Conservation (phyloP, 2,797 vertebrate species). For the Phrynocephalus vlangalii region DNA sequence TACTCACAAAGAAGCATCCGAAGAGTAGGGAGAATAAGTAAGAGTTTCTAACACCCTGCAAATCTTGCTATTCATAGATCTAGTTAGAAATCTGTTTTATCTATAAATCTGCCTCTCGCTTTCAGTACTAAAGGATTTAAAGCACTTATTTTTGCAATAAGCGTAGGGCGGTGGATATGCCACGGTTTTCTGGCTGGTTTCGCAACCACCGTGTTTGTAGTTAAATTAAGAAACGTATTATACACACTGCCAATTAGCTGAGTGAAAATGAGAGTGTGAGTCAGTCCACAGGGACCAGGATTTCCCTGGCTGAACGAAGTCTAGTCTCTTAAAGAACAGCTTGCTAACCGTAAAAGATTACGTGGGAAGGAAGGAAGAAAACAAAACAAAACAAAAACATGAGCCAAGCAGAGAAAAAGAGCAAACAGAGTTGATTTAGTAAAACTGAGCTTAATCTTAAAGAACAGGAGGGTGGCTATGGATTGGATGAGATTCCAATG, state of each 20-base stretch:
- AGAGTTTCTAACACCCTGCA: not conserved
- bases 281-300: conserved; percentile 28
- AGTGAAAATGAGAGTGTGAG: conserved; percentile 56
- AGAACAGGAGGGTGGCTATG: not conserved
- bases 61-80: not conserved
- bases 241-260: conserved; percentile 64
- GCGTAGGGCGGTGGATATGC: not conserved
- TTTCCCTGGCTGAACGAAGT: not conserved
- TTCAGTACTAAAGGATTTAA: not conserved
- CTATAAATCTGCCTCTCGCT: no score
- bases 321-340: conserved; percentile 20
- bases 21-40: no score
- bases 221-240: conserved; percentile 19
- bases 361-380: not conserved
- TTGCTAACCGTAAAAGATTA: not conserved
- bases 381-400: not conserved
- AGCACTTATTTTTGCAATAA: not conserved
- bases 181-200: conserved; percentile 45
- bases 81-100: not conserved
- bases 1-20: no score
- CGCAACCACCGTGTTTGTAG: conserved; percentile 50
- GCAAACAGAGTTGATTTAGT: not conserved
- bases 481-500: not conserved
- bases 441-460: not conserved
- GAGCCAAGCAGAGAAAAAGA: not conserved